phyloP scores from a whole-genome alignment of 2,113 vertebrate genomes.

The Thymallus thymallus region DNA sequence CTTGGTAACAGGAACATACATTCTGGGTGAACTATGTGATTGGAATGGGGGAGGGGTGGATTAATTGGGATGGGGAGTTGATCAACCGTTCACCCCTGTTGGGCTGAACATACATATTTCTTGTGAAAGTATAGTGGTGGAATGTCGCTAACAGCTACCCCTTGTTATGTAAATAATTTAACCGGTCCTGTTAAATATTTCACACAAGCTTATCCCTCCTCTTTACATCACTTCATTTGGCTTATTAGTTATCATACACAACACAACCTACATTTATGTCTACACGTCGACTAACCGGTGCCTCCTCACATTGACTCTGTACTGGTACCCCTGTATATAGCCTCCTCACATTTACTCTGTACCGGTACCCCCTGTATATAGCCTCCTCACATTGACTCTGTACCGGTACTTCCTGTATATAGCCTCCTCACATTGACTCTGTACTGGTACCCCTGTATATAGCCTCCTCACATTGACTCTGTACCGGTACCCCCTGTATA shows the following conservation, averaged over 20 bases:
- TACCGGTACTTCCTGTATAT: too few species aligned
- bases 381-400: too few species aligned
- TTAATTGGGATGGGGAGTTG: neutral
- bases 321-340: too few species aligned
- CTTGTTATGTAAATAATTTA: conserved; percentile 43
- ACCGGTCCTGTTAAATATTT: conserved; percentile 26
- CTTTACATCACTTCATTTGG: conserved; percentile 2
- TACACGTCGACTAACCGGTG: too few species aligned
- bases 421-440: too few species aligned
- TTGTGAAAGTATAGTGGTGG: conserved; percentile 8
- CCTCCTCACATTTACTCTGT: too few species aligned
- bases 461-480: too few species aligned
- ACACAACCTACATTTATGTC: neutral
- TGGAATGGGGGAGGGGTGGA: neutral
- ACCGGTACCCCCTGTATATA: too few species aligned
- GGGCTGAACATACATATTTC: conserved; percentile 10
- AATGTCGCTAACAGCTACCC: conserved; percentile 13
- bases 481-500: too few species aligned
- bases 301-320: too few species aligned
- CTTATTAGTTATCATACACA: neutral
- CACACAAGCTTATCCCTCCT: conserved; percentile 1
- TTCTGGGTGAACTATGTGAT: neutral
- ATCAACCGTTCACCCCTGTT: neutral
- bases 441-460: too few species aligned
- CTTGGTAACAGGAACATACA: too few species aligned